phyloP scores from a whole-genome alignment of 2,113 vertebrate species.

The Mystacornis crossleyi region DNA sequence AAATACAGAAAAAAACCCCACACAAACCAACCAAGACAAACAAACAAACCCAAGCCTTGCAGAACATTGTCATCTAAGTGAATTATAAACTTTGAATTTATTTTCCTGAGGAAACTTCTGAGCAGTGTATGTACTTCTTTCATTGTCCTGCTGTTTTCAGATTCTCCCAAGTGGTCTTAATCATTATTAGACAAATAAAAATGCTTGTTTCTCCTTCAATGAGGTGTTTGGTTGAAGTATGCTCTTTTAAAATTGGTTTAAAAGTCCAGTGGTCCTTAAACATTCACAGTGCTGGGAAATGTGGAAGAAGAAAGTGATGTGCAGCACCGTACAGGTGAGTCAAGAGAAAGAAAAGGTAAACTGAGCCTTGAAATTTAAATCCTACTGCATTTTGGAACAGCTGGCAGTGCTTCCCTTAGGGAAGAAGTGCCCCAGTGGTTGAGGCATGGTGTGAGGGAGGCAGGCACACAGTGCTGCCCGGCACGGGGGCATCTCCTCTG shows the following conservation, averaged over 20 bases:
- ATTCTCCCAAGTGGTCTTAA: not conserved
- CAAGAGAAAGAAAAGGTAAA: not conserved
- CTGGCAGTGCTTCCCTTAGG: not conserved
- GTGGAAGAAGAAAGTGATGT: not conserved
- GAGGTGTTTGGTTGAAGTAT: not conserved
- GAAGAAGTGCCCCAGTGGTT: rapidly evolving
- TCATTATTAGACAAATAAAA: not conserved
- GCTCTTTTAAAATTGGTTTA: not conserved
- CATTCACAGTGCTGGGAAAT: rapidly evolving
- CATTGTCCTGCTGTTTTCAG: not conserved
- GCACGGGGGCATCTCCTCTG: rapidly evolving
- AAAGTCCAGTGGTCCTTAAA: not conserved
- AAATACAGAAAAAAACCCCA: not conserved
- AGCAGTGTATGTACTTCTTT: not conserved
- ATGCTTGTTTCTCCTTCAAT: not conserved
- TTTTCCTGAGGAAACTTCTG: not conserved
- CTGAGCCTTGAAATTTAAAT: not conserved
- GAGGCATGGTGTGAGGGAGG: rapidly evolving
- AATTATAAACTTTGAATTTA: not conserved
- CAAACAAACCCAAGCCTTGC: not conserved
- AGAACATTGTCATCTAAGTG: not conserved
- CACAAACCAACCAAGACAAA: not conserved
- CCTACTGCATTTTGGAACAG: not conserved
- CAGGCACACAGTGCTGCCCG: rapidly evolving
- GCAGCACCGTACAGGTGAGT: rapidly evolving